phyloP scores from a whole-genome alignment of 2,888 invertebrate species.

The Altica lythri region DNA sequence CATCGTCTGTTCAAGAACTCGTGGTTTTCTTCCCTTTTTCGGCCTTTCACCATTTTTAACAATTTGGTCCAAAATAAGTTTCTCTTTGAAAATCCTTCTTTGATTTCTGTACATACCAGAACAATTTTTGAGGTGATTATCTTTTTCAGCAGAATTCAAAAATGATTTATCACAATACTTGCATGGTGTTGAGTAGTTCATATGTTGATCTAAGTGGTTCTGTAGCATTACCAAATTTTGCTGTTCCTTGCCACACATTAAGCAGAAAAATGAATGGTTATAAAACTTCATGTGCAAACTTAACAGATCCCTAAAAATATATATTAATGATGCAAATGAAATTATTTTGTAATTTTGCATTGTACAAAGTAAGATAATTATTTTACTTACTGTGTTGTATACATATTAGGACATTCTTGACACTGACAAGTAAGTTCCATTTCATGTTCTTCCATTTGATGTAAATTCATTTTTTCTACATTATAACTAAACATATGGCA shows the following conservation, averaged over 20 bases:
- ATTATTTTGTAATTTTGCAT: neutral
- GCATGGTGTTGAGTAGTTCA: conserved; percentile 33
- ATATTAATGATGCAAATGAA: conserved; percentile 9
- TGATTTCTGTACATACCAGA: conserved; percentile 19
- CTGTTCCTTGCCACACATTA: conserved; percentile 29
- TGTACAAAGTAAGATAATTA: conserved; percentile 8
- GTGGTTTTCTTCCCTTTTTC: neutral
- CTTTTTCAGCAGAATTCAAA: conserved; percentile 20
- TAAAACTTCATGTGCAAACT: conserved; percentile 30
- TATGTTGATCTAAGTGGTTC: conserved; percentile 33
- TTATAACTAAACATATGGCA: conserved; percentile 31
- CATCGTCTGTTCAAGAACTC: too few relatives aligned
- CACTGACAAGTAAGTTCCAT: conserved; percentile 25
- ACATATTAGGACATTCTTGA: conserved; percentile 26
- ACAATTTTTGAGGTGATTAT: conserved; percentile 23
- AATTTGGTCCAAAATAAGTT: conserved; percentile 24
- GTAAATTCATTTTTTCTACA: conserved; percentile 30
- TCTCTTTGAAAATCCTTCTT: conserved; percentile 15
- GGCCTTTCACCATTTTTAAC: conserved; percentile 3
- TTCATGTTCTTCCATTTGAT: conserved; percentile 30
- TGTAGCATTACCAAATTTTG: conserved; percentile 26
- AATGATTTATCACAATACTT: conserved; percentile 37
- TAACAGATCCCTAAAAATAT: conserved; percentile 31
- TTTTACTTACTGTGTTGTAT: conserved; percentile 32
- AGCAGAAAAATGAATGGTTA: conserved; percentile 28